Evolutionary conservation across 2,888 invertebrate species (phyloP).

Genomic region (Phorcus lineatus): DNA sequence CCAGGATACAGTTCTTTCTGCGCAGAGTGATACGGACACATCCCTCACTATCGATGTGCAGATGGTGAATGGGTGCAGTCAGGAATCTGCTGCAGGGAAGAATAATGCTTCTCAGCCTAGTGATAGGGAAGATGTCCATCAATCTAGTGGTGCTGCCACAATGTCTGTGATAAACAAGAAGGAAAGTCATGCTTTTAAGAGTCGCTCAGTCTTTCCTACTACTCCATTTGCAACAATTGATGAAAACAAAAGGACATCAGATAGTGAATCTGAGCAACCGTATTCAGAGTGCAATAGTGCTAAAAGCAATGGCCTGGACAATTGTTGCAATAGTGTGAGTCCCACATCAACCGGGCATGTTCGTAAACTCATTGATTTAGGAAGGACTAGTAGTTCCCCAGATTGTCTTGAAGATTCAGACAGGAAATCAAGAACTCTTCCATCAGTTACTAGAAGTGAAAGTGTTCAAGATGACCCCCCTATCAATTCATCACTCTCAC

Average conservation of each 20-base stretch:
- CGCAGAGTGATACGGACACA: neutral
- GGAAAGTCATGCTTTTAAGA: neutral
- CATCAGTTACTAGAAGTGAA: slow-evolving; percentile 1
- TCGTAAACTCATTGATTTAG: slow-evolving; percentile 53
- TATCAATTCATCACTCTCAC: slow-evolving; percentile 48
- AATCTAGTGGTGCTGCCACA: slow-evolving; percentile 8
- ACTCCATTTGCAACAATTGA: slow-evolving; percentile 24
- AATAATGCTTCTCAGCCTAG: slow-evolving; percentile 77
- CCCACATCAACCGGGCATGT: slow-evolving; percentile 19
- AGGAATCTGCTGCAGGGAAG: neutral
- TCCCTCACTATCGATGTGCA: neutral
- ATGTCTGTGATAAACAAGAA: neutral
- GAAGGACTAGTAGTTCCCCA: slow-evolving; percentile 61
- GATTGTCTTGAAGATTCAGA: slow-evolving; percentile 44
- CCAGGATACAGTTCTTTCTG: neutral
- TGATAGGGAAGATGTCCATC: slow-evolving; percentile 86
- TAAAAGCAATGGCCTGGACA: slow-evolving; percentile 35
- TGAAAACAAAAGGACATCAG: neutral
- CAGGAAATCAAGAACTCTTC: neutral
- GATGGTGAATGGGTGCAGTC: slow-evolving; percentile 11
- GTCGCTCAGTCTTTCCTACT: slow-evolving; percentile 15
- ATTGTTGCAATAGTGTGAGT: slow-evolving; percentile 7
- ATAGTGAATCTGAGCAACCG: neutral
- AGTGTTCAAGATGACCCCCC: slow-evolving; percentile 34
- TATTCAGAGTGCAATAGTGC: slow-evolving; percentile 33